Conservation (phyloP, 2,113 vertebrate genomes). For the Ceuthmochares aereus region DNA sequence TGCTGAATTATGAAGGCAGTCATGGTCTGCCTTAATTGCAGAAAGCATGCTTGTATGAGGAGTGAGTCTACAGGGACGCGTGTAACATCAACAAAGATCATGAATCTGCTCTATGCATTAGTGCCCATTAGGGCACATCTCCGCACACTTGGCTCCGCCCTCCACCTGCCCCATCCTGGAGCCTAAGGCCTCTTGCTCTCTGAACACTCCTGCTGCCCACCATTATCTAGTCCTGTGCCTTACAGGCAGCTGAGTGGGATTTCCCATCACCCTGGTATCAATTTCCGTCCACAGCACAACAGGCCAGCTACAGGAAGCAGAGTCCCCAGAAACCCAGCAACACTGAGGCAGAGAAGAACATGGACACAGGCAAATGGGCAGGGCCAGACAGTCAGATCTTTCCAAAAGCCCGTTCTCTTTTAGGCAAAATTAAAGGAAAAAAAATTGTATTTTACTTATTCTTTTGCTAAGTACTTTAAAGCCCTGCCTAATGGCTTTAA, state of each 20-base stretch:
- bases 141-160: not conserved
- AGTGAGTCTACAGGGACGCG: not conserved
- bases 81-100: not conserved
- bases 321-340: not conserved
- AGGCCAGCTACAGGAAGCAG: not conserved
- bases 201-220: not conserved
- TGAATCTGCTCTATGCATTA: not conserved
- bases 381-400: constrained; percentile 8
- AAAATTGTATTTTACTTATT: not conserved
- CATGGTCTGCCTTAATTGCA: not conserved
- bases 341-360: not conserved
- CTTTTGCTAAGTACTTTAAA: constrained; percentile 4
- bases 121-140: not conserved
- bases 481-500: not conserved
- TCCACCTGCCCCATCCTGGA: not conserved
- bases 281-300: not conserved
- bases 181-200: not conserved
- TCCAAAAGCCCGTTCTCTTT: constrained; percentile 39
- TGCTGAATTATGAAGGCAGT: not conserved
- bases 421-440: not conserved
- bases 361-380: constrained; percentile 16
- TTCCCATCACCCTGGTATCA: not conserved
- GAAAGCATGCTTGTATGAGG: not conserved
- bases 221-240: not conserved
- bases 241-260: not conserved